Conservation (phyloP, 2,797 vertebrate genomes). For the Fratercula arctica region DNA sequence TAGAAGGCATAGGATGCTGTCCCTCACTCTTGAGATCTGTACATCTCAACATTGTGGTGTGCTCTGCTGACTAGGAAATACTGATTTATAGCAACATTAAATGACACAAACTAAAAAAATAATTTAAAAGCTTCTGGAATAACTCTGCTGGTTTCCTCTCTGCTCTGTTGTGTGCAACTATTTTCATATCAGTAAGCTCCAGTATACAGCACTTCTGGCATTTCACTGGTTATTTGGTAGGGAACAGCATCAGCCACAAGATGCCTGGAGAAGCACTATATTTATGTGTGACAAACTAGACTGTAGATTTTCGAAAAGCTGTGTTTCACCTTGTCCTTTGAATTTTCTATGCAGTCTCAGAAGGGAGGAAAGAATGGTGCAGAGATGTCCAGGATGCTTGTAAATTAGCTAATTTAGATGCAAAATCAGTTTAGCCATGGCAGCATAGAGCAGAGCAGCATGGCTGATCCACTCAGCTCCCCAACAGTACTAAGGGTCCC, state of each 20-base stretch:
- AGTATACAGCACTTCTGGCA: neutral
- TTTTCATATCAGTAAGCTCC: neutral
- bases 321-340: neutral
- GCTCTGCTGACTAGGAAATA: neutral
- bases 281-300: neutral
- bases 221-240: neutral
- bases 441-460: neutral
- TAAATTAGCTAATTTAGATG: conserved; percentile 32
- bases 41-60: neutral
- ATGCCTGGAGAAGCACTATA: neutral
- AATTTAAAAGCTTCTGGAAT: neutral
- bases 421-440: neutral
- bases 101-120: neutral
- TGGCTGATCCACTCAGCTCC: neutral
- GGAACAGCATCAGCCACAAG: neutral
- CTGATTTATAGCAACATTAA: neutral
- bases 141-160: neutral
- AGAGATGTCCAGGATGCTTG: neutral
- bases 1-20: neutral
- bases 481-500: neutral
- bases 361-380: neutral
- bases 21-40: neutral
- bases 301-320: neutral
- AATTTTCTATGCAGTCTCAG: neutral
- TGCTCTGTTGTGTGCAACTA: neutral